A percentile compares a stretch with the other conserved stretches of the same genome.
Conservation (phyloP, 2,113 vertebrate species). For the Crotalus tigris region DNA sequence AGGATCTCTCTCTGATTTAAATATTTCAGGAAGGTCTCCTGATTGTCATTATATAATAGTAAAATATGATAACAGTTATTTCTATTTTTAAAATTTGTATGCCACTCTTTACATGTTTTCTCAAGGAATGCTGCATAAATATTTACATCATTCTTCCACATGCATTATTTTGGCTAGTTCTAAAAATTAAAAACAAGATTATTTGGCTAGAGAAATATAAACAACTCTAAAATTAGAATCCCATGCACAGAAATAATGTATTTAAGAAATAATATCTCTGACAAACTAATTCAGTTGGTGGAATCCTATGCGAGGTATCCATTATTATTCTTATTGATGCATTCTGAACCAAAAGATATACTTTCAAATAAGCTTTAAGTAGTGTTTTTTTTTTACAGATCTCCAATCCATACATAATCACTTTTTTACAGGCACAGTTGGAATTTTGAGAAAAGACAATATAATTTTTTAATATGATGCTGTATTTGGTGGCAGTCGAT, state of each 20-base stretch:
- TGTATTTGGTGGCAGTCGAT: not conserved
- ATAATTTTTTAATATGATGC: not conserved
- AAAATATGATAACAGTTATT: not conserved
- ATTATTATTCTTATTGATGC: not conserved
- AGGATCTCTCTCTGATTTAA: not conserved
- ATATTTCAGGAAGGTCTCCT: not conserved
- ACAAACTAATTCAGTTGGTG: not conserved
- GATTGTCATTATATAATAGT: not conserved
- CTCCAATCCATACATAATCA: not conserved
- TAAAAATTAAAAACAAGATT: not conserved
- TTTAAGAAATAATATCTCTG: not conserved
- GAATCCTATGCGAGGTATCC: not conserved
- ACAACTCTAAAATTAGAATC: not conserved
- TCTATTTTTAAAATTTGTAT: not conserved
- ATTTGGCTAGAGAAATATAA: not conserved
- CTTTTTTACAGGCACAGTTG: not conserved
- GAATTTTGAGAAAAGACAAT: not conserved
- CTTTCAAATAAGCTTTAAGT: not conserved
- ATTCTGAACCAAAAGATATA: not conserved
- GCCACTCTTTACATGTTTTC: not conserved
- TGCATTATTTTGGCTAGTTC: not conserved
- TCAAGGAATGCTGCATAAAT: not conserved
- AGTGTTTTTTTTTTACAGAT: not conserved
- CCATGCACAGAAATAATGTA: not conserved
- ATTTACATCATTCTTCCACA: not conserved